These are phyloP conservation scores for Anticlea derivata DNA, from an alignment of 2,888 invertebrate species.

Conservation along the genomic window DNA sequence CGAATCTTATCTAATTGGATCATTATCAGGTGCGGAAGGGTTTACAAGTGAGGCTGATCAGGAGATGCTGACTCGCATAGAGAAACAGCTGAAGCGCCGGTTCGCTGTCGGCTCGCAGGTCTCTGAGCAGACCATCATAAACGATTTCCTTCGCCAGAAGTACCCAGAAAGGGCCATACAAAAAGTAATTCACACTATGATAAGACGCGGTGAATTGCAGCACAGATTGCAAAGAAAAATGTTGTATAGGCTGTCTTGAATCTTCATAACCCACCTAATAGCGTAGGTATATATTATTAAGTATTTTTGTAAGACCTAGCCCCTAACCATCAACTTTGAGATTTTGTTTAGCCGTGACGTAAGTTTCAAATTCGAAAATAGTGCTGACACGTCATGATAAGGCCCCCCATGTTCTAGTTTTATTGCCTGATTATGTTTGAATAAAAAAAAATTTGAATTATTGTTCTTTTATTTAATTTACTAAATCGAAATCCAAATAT, in stretches of 20 bases:
- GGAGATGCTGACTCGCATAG: constrained; percentile 94
- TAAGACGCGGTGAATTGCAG: constrained; percentile 97
- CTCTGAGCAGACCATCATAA: constrained; percentile 96
- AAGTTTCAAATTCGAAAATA: no score
- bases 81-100: constrained; percentile 96
- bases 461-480: constrained; percentile 34
- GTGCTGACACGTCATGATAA: no score
- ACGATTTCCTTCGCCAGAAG: constrained; percentile 93
- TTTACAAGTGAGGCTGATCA: constrained; percentile 98
- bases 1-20: no score
- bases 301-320: background rate
- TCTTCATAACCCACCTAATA: background rate
- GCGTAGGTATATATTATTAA: background rate
- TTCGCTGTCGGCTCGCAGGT: constrained; percentile 98
- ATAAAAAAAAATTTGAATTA: constrained; percentile 29
- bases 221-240: constrained; percentile 98
- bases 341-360: no score
- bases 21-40: constrained; percentile 93
- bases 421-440: constrained; percentile 10
- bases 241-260: constrained; percentile 94
- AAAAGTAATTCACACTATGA: constrained; percentile 97
- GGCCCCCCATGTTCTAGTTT: no score
- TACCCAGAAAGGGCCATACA: constrained; percentile 93
- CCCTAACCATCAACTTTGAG: no score
- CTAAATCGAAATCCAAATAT: constrained; percentile 29